Evolutionary conservation across 2,797 vertebrate genomes (phyloP), one percentile per base, ranked within the genome.

Genomic region (Platyrinchus mystaceus): DNA sequence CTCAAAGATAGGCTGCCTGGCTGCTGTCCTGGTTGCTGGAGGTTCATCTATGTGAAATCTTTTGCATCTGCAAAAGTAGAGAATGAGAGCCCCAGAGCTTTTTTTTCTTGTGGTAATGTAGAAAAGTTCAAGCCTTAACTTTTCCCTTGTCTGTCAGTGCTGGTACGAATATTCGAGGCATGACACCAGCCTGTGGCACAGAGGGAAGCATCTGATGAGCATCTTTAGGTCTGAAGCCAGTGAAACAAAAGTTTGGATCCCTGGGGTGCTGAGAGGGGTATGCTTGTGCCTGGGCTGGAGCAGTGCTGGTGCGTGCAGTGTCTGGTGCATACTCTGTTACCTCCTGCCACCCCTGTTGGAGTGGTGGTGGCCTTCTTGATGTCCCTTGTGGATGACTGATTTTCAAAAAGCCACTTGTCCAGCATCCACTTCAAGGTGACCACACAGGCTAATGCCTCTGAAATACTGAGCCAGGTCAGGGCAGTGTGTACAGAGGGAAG

Each of bases 401-500:
- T 86, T 86, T 55, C 52, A 73, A 18, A 93, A 88, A 80, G 26
- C 28, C 44, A 12, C 44, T 90, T 73, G 74, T 90, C 77, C 77
- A 76, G 47, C 80, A 76, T 82, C 80, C 44, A 34, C 70, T 63
- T 91, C 43, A 59, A 84, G 87, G 67, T 47, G 80, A 84, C 80
- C 2, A 0, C 59, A 27, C 28, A 81, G 36, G 10, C 58, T 73
- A 69, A 69, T 53, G 55, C 50, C 27, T 84, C 50, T 81, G 69
- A 69, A 91, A 75, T 56, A 59, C 43, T 3, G 50, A 88, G 66
- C 83, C 62, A 30, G 28, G 80, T 66, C 0, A 1, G 69, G 69
- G 58, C 66, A 93, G 47, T 91, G 71, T 89, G 83, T 93, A 84
- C 63, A 94, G 94, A 94, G 92, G 67, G 88, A 84, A 87, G 63